Conservation (phyloP, 2,113 vertebrate species). For the Zosterops lateralis region DNA sequence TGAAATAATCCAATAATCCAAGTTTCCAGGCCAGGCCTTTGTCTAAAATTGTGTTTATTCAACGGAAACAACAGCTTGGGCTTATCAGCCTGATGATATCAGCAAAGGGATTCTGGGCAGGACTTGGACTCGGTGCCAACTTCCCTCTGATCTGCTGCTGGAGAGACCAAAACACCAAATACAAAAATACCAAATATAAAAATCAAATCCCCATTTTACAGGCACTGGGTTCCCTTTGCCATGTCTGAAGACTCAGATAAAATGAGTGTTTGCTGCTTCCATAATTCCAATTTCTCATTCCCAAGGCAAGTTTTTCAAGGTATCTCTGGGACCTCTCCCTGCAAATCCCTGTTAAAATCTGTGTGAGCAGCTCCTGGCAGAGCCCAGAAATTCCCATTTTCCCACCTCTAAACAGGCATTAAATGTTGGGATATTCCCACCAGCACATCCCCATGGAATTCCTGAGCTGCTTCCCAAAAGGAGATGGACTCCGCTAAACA, state of each 20-base stretch:
- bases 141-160: neutral
- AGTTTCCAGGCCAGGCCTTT: neutral
- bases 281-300: neutral
- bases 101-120: neutral
- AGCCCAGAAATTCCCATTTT: neutral
- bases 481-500: neutral
- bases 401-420: neutral
- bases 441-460: neutral
- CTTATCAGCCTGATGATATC: neutral
- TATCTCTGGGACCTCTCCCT: neutral
- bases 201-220: neutral
- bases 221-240: neutral
- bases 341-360: neutral
- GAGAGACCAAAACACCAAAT: neutral
- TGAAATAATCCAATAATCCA: neutral
- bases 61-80: neutral
- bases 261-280: neutral
- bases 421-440: neutral
- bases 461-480: neutral
- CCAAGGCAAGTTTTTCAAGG: neutral
- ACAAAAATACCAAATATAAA: too few species aligned
- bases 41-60: neutral
- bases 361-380: neutral
- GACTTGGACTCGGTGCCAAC: neutral
- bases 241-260: rapidly evolving